Base-by-base conservation (phyloP, 2,888 invertebrate genomes). In the Apantesis nais region DNA sequence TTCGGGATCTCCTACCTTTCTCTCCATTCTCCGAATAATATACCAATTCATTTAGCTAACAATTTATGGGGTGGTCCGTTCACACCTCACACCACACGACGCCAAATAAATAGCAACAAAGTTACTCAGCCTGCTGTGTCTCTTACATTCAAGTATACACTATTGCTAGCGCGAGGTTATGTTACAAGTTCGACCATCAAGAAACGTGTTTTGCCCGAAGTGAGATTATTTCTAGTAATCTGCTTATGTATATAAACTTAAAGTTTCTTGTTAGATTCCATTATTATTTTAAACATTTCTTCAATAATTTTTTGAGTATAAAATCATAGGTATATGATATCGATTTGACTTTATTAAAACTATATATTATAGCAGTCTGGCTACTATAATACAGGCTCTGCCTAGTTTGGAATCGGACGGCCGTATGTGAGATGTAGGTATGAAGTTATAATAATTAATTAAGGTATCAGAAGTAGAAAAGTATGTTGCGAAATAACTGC, bases 61-160 rank as follows among this genome's bases (percentile, higher is more conserved):
- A 67, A 65, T 67, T 71, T 71, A 71, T 68, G 16, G 44, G 63
- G 65, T 68, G 71, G 64, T 71, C 64, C 37, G 11, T 58, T 67
- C 29, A 48, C 63, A 58, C 63, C 25, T 8, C 41, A 63, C 65
- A 68, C 68, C 65, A 68, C 58, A 58, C 58, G 66, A 61, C 31
- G 62, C 52, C 66, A 37, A 66, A 70, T 66, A 70, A 69, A 66
- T 55, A 39, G 39, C 62, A 52, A 61, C 66, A 48, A 72, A 52
- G 67, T 62, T 62, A 66, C 66, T 25, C 7, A 61, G 67, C 60
- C 64, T 66, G 70, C 69, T 65, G 71, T 66, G 73, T 75, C 73
- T 79, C 66, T 66, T 37, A 65, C 65, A 81, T 73, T 77, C 71
- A 77, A 73, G 71, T 71, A 77, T 71, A 67, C 39, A 58, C 66